Evolutionary conservation across 2,797 vertebrate species (phyloP).

Genomic region (Thunnus albacares): DNA sequence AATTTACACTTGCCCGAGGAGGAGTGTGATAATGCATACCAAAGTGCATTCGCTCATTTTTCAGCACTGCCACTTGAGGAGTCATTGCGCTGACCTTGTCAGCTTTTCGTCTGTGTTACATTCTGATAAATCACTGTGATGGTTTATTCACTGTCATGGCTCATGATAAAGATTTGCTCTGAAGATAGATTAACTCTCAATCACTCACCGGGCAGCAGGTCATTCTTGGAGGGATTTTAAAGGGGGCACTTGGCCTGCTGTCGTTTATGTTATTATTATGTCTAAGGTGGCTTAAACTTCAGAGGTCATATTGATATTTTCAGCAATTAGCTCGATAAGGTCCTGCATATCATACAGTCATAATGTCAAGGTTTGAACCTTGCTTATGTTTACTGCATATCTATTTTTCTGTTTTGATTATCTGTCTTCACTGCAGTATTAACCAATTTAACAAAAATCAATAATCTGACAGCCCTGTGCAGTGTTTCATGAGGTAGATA

Average conservation of each 20-base stretch:
- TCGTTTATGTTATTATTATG: slow-evolving; percentile 42
- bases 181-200: slow-evolving; percentile 65
- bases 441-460: slow-evolving; percentile 16
- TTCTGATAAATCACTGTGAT: slow-evolving; percentile 66
- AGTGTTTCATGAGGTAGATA: not conserved
- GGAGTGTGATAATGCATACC: slow-evolving; percentile 49
- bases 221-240: slow-evolving; percentile 53
- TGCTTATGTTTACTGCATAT: not conserved
- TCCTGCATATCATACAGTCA: not conserved
- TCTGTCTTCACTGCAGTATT: not conserved
- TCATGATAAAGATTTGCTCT: slow-evolving; percentile 63
- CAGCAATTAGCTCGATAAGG: slow-evolving; percentile 30
- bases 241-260: slow-evolving; percentile 44
- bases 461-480: slow-evolving; percentile 1
- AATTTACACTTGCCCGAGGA: slow-evolving; percentile 47
- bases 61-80: slow-evolving; percentile 56
- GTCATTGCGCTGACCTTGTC: slow-evolving; percentile 70
- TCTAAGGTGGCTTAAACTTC: slow-evolving; percentile 43
- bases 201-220: slow-evolving; percentile 51
- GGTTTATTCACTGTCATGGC: slow-evolving; percentile 67
- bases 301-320: slow-evolving; percentile 43
- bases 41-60: slow-evolving; percentile 58
- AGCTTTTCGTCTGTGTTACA: slow-evolving; percentile 58
- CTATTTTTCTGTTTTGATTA: not conserved
- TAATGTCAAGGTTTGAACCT: slow-evolving; percentile 1